Evolutionary conservation across 2,797 vertebrate species (phyloP).

Genomic region (Sphenodon punctatus): DNA sequence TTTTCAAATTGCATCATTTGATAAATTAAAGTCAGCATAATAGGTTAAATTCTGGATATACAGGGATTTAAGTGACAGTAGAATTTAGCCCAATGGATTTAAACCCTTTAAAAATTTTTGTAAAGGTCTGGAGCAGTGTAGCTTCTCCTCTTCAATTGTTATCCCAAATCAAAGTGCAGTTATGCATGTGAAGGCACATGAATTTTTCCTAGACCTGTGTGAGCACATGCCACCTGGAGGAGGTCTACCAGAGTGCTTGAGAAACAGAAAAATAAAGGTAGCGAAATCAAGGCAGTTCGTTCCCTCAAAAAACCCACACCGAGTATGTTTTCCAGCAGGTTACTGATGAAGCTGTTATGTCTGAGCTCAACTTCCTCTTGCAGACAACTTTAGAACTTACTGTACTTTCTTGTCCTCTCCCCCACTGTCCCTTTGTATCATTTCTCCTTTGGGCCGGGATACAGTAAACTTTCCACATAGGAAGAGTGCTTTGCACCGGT

Average conservation of each 20-base stretch:
- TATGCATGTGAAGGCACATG: too few relatives aligned
- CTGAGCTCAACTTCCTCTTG: too few relatives aligned
- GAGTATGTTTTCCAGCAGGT: background rate
- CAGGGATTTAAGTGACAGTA: too few relatives aligned
- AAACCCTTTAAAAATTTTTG: too few relatives aligned
- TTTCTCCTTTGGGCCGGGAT: too few relatives aligned
- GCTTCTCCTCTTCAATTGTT: background rate
- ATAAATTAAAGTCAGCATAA: too few relatives aligned
- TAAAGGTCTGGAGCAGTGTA: too few relatives aligned
- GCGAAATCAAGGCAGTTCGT: background rate
- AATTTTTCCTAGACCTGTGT: background rate
- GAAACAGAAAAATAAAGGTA: background rate
- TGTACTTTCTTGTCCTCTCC: background rate
- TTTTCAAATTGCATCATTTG: too few relatives aligned
- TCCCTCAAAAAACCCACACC: too few relatives aligned
- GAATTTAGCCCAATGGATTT: too few relatives aligned
- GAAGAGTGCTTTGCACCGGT: background rate
- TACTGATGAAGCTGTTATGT: background rate
- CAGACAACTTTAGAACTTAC: background rate
- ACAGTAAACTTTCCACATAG: background rate
- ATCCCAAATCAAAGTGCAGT: background rate
- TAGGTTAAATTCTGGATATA: too few relatives aligned
- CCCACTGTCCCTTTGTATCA: background rate
- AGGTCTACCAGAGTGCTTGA: background rate
- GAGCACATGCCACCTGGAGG: conserved; percentile 43